These are phyloP conservation scores for Serranus cabrilla DNA, from an alignment of 2,797 vertebrate species.

Conservation along the genomic window DNA sequence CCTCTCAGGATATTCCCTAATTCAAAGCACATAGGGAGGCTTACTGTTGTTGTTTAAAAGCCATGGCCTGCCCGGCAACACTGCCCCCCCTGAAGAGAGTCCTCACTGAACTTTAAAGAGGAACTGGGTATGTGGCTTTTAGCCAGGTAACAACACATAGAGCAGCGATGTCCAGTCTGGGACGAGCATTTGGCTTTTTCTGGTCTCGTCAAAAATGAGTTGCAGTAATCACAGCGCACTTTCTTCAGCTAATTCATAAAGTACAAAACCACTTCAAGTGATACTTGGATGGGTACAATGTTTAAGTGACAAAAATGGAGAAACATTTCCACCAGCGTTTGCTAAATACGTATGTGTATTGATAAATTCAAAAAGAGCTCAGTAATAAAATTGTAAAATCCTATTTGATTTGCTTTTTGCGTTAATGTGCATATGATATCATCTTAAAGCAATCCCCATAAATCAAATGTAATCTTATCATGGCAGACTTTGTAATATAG, in stretches of 20 bases:
- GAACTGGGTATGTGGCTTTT: slow-evolving; percentile 8
- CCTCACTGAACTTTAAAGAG: slow-evolving; percentile 3
- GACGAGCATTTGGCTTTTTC: neutral
- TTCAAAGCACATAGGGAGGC: slow-evolving; percentile 29
- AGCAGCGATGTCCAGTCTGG: neutral
- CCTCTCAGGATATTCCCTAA: slow-evolving; percentile 1
- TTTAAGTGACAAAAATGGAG: neutral
- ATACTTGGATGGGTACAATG: no score
- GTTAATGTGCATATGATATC: no score
- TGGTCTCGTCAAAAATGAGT: neutral
- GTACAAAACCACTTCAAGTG: no score
- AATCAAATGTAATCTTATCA: no score
- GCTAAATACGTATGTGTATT: neutral
- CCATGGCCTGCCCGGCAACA: neutral
- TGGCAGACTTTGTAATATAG: no score
- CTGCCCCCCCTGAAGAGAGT: neutral
- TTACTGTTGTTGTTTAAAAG: slow-evolving; percentile 12
- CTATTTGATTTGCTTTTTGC: no score
- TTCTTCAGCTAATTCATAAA: no score
- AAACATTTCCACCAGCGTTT: neutral
- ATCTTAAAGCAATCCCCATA: no score
- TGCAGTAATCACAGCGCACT: neutral
- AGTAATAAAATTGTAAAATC: no score
- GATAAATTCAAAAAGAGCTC: no score
- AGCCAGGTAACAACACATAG: neutral